Conservation (phyloP, 30 jellyfish, hydroid and myxozoan species). For the Cassiopea xamachana region DNA sequence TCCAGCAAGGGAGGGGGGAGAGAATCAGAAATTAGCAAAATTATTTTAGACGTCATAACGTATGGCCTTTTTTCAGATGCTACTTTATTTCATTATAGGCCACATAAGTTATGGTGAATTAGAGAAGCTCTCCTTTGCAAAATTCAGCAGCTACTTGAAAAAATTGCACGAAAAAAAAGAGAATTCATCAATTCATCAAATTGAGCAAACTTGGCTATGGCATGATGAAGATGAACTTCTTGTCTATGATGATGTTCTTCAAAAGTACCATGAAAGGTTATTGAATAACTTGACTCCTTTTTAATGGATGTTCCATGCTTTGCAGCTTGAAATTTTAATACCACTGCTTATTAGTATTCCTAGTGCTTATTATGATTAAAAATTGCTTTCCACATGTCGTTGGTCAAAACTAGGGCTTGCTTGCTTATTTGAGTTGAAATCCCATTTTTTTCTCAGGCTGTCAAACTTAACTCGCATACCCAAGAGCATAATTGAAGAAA, state of each 20-base stretch:
- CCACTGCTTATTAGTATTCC: background rate
- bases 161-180: constrained; percentile 34
- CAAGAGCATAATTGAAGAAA: constrained; percentile 59
- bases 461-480: constrained; percentile 84
- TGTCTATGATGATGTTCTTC: constrained; percentile 71
- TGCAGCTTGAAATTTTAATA: background rate
- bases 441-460: constrained; percentile 44
- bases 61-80: too few species aligned
- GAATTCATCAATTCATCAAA: constrained; percentile 14
- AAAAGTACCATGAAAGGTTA: constrained; percentile 84
- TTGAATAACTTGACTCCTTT: background rate
- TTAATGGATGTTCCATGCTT: too few species aligned
- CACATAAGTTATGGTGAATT: constrained; percentile 71
- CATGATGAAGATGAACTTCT: constrained; percentile 96
- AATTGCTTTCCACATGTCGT: too few species aligned
- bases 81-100: constrained; percentile 26
- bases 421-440: background rate
- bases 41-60: too few species aligned
- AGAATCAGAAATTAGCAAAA: too few species aligned
- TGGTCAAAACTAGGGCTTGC: background rate
- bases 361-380: background rate
- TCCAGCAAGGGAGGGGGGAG: too few species aligned
- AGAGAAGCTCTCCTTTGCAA: constrained; percentile 32
- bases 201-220: constrained; percentile 87
- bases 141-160: constrained; percentile 33